A percentile compares a stretch with the other conserved stretches of the same genome.
These are phyloP conservation scores for Edolisoma coerulescens DNA, from an alignment of 2,113 vertebrate species.

Conservation along the genomic window DNA sequence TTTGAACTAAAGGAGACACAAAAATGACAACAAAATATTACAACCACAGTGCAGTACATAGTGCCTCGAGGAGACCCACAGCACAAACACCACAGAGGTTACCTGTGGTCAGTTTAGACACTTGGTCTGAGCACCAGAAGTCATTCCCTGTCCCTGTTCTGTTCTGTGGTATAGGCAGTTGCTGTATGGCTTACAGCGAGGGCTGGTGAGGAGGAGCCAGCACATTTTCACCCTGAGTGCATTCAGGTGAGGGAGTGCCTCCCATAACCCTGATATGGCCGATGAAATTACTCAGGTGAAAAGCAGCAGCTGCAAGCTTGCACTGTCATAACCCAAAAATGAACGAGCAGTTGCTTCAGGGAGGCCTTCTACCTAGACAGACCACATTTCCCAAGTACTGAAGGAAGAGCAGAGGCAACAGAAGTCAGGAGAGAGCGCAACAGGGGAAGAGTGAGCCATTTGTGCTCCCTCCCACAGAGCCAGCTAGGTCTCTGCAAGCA, in stretches of 20 bases:
- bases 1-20: background rate
- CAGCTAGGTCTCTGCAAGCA: background rate
- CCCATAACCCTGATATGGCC: background rate
- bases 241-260: background rate
- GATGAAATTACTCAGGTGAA: background rate
- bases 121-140: background rate
- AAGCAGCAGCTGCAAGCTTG: background rate
- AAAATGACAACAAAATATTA: background rate
- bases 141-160: background rate
- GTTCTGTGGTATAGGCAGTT: background rate
- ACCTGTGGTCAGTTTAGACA: too few species aligned
- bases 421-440: background rate
- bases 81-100: accelerated
- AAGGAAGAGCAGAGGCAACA: background rate
- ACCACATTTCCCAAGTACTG: accelerated
- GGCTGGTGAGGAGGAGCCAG: background rate
- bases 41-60: background rate
- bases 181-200: background rate
- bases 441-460: background rate
- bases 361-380: background rate
- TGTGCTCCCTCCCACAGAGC: background rate
- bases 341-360: background rate
- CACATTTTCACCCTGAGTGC: background rate
- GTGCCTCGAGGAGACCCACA: background rate
- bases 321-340: background rate